A percentile compares a stretch with the other conserved stretches of the same genome.
Evolutionary conservation across 2,113 vertebrate species (phyloP).

Genomic region (Mesocricetus auratus): DNA sequence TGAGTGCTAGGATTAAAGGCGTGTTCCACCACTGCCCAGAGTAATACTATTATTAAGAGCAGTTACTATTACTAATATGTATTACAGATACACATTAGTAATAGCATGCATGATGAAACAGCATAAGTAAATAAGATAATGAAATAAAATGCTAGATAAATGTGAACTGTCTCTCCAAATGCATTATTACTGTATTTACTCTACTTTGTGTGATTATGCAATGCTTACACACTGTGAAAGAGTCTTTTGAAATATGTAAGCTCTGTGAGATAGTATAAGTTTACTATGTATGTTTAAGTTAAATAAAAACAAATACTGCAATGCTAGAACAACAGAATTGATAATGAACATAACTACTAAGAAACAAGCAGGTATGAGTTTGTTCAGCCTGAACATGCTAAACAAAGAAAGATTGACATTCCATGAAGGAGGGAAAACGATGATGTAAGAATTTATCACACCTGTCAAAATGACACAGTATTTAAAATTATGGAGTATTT

Average conservation of each 20-base stretch:
- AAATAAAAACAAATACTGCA: neutral
- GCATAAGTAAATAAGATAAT: neutral
- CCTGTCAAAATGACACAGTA: neutral
- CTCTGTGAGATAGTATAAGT: fast-evolving
- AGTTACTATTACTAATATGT: too few relatives aligned
- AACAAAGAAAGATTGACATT: neutral
- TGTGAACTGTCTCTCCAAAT: too few relatives aligned
- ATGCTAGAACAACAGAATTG: neutral
- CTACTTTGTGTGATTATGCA: too few relatives aligned
- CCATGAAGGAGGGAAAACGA: neutral
- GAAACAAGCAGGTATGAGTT: neutral
- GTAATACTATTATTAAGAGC: too few relatives aligned
- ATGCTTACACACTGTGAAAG: fast-evolving
- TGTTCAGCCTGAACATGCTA: fast-evolving
- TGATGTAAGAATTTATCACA: neutral
- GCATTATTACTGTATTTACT: too few relatives aligned
- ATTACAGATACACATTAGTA: neutral
- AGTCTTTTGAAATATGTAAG: neutral
- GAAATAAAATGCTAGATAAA: neutral
- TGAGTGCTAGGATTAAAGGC: too few relatives aligned
- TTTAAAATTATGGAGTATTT: neutral
- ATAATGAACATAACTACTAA: too few relatives aligned
- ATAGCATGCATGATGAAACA: neutral
- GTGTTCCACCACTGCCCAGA: too few relatives aligned
- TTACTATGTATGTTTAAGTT: fast-evolving